Evolutionary conservation across 2,888 invertebrate genomes (phyloP).

Genomic region (Malachius bipustulatus): DNA sequence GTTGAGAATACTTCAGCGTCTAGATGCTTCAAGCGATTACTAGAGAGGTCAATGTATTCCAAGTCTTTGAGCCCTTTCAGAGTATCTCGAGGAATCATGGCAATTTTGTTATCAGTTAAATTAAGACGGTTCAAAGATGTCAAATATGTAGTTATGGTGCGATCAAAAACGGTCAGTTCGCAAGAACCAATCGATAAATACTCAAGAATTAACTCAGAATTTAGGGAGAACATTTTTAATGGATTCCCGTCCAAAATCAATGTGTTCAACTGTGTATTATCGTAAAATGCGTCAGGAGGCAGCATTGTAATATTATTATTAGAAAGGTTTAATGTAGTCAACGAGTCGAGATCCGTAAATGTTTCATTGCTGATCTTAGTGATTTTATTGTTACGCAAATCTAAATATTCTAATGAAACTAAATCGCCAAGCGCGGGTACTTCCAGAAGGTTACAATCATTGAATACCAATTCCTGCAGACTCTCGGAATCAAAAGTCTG

Average conservation of each 20-base stretch:
- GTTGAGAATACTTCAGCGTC: constrained; percentile 56
- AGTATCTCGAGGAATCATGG: constrained; percentile 54
- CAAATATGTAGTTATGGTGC: constrained; percentile 53
- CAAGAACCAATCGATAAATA: constrained; percentile 59
- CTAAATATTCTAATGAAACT: constrained; percentile 46
- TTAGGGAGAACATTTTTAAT: constrained; percentile 47
- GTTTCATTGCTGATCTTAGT: constrained; percentile 46
- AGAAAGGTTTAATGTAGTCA: constrained; percentile 63
- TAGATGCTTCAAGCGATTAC: constrained; percentile 56
- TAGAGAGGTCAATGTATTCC: constrained; percentile 59
- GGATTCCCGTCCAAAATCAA: constrained; percentile 60
- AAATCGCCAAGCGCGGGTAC: constrained; percentile 40
- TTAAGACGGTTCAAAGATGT: constrained; percentile 51
- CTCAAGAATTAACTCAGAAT: constrained; percentile 51
- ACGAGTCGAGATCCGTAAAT: constrained; percentile 49
- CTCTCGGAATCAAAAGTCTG: constrained; percentile 24
- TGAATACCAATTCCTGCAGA: constrained; percentile 55
- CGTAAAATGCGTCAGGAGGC: constrained; percentile 51
- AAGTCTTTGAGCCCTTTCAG: constrained; percentile 55
- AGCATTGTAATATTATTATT: constrained; percentile 54
- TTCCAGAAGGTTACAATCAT: constrained; percentile 54
- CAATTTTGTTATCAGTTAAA: constrained; percentile 57
- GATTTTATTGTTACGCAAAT: constrained; percentile 55
- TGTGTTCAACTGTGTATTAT: constrained; percentile 52
- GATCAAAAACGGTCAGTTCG: constrained; percentile 50